These are phyloP conservation scores for Elephas maximus DNA, from an alignment of 2,113 vertebrate species.

Conservation along the genomic window DNA sequence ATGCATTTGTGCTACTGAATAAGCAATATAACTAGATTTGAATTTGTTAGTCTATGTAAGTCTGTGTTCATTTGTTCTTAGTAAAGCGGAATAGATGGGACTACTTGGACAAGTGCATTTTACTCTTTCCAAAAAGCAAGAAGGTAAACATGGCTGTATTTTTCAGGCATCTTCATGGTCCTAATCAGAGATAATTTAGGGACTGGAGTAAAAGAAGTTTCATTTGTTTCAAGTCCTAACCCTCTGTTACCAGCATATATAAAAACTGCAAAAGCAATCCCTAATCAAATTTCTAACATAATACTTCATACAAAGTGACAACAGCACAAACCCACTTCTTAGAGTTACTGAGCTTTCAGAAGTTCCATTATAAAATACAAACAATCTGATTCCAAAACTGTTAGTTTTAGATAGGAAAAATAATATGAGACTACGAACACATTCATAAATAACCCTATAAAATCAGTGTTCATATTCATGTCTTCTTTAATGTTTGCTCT, in stretches of 20 bases:
- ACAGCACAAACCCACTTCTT: constrained; percentile 33
- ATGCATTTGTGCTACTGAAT: not conserved
- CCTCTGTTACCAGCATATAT: not conserved
- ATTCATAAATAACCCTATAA: constrained; percentile 24
- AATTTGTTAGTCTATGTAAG: constrained; percentile 42
- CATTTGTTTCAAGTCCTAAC: constrained; percentile 25
- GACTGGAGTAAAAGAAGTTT: constrained; percentile 29
- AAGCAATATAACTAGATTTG: constrained; percentile 21
- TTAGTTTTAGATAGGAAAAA: constrained; percentile 37
- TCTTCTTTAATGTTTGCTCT: not conserved
- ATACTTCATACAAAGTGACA: not conserved
- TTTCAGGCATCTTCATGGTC: not conserved
- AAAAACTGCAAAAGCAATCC: constrained; percentile 41
- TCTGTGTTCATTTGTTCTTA: not conserved
- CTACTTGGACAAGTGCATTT: not conserved
- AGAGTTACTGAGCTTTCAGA: constrained; percentile 36
- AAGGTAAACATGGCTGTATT: not conserved
- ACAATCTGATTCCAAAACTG: not conserved
- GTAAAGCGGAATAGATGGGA: not conserved
- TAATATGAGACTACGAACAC: not conserved
- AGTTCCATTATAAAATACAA: constrained; percentile 41
- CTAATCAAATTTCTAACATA: constrained; percentile 52
- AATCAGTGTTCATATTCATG: not conserved
- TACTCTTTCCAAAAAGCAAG: not conserved
- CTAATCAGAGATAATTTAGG: constrained; percentile 51